phyloP scores from a whole-genome alignment of 2,113 vertebrate species.

The Phyllostomus discolor region DNA sequence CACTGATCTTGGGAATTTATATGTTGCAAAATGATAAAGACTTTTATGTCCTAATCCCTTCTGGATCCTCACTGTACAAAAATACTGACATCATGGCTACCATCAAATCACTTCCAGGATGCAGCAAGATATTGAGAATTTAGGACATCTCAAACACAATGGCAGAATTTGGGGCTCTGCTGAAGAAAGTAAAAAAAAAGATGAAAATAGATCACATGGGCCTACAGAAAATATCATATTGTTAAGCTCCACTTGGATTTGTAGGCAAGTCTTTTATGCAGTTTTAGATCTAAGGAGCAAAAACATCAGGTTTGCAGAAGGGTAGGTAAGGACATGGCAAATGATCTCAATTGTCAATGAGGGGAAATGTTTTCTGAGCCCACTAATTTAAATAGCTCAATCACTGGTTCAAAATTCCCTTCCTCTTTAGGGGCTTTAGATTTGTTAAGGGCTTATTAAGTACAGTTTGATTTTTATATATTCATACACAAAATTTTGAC shows the following conservation, averaged over 20 bases:
- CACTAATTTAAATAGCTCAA: neutral
- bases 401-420: neutral
- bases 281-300: neutral
- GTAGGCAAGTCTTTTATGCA: neutral
- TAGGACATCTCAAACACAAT: neutral
- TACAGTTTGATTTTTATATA: neutral
- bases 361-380: neutral
- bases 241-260: neutral
- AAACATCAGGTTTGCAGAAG: neutral
- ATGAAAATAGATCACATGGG: neutral
- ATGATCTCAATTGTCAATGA: neutral
- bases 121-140: neutral
- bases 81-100: neutral
- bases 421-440: neutral
- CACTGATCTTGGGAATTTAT: neutral
- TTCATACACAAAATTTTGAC: neutral
- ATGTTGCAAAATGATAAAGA: neutral
- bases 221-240: neutral
- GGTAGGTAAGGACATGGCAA: neutral
- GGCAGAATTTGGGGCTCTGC: neutral
- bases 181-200: neutral
- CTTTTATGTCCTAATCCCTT: neutral
- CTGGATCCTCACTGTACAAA: neutral
- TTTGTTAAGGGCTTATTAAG: neutral
- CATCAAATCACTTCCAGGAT: neutral